A percentile compares a stretch with the other conserved stretches of the same genome.
phyloP scores from a whole-genome alignment of 2,888 invertebrate genomes.

The Quadriops clusia region DNA sequence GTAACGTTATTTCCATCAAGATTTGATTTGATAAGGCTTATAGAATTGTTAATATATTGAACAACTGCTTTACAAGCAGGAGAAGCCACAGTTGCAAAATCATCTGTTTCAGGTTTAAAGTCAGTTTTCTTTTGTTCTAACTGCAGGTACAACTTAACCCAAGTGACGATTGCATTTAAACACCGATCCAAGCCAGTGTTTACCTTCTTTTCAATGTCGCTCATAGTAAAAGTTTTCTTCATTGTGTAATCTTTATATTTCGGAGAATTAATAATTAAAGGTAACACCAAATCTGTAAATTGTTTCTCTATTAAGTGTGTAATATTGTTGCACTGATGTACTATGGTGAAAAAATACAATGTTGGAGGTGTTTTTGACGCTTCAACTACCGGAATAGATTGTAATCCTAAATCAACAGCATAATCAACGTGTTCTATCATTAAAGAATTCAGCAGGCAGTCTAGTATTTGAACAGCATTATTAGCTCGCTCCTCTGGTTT shows the following conservation, averaged over 20 bases:
- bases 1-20: conserved; percentile 89
- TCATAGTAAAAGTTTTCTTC: conserved; percentile 77
- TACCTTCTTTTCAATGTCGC: conserved; percentile 83
- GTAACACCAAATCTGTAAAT: conserved; percentile 78
- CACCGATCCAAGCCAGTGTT: conserved; percentile 79
- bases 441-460: conserved; percentile 72
- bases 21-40: conserved; percentile 65
- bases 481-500: conserved; percentile 60
- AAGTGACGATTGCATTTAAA: conserved; percentile 76
- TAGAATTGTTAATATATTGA: conserved; percentile 65
- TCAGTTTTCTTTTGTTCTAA: conserved; percentile 93
- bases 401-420: conserved; percentile 85
- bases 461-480: conserved; percentile 72
- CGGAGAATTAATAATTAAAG: conserved; percentile 39
- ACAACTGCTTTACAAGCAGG: conserved; percentile 74
- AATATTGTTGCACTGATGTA: conserved; percentile 86
- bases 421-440: conserved; percentile 92
- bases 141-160: conserved; percentile 82
- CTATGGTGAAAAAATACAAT: conserved; percentile 86
- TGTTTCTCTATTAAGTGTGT: conserved; percentile 88
- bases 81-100: conserved; percentile 70
- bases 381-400: conserved; percentile 81
- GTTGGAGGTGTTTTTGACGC: conserved; percentile 67
- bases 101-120: conserved; percentile 78
- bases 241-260: conserved; percentile 33